Evolutionary conservation across 1,140 invertebrate species (phyloP), one percentile per base, ranked within the genome.

Genomic region (Eubasilissa regina): DNA sequence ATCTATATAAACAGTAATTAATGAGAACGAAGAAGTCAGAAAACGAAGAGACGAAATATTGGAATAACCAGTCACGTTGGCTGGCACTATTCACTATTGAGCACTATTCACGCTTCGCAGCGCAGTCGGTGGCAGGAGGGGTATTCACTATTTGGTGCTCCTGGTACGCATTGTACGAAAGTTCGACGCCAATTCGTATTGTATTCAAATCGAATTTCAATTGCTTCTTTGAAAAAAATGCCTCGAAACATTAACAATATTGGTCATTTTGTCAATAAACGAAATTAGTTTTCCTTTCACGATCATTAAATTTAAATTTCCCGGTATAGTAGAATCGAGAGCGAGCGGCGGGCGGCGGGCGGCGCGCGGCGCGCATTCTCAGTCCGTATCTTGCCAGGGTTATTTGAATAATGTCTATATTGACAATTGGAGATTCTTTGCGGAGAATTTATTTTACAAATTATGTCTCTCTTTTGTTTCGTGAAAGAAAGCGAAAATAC

Each of bases 191-290:
- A 21, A 62, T 13, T 7, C 13, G 58, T 60, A 62, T 62, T 62
- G 25, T 62, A 62, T 62, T 62, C 58, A 62, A 62, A 62, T 62
- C 58, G 25, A 62, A 62, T 62, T 62, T 62, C 58, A 62, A 62
- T 62, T 62, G 58, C 58, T 62, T 62, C 58, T 62, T 62, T 62
- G 58, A 62, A 62, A 17, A 60, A 62, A 62, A 62, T 13, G 58
- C 58, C 58, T 9, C 10, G 58, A 62, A 25, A 62, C 17, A 62
- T 62, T 62, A 62, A 62, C 13, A 25, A 62, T 51, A 51, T 51
- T 8, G 11, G 48, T 51, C 11, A 51, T 51, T 13, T 51, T 51
- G 48, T 51, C 48, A 51, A 51, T 51, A 51, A 51, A 15, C 48
- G 48, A 51, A 51, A 51, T 15, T 51, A 51, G 11, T 51, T 51